These are phyloP conservation scores for Merluccius polli DNA, from an alignment of 2,797 vertebrate genomes.

Conservation along the genomic window DNA sequence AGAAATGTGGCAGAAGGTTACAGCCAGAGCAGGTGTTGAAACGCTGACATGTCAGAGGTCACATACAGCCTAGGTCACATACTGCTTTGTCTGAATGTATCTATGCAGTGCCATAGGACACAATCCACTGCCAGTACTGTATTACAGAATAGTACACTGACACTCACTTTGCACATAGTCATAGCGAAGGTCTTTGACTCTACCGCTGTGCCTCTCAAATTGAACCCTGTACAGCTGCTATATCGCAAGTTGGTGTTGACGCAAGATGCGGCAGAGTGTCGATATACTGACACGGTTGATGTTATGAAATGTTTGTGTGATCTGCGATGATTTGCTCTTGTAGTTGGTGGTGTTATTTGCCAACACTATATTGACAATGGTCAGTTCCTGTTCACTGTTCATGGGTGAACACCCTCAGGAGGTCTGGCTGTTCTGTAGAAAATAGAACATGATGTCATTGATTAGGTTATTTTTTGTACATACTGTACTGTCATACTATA, in stretches of 20 bases:
- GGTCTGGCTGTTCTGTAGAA: conserved; percentile 15
- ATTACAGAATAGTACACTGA: conserved; percentile 24
- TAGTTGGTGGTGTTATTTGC: neutral
- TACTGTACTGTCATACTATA: conserved; percentile 17
- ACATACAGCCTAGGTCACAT: neutral
- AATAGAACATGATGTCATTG: conserved; percentile 16
- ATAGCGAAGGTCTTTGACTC: too few relatives aligned
- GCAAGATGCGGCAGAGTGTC: conserved; percentile 14
- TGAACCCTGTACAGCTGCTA: conserved; percentile 10
- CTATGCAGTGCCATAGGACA: conserved; percentile 13
- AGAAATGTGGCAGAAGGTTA: too few relatives aligned
- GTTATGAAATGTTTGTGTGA: conserved; percentile 16
- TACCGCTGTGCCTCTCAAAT: too few relatives aligned
- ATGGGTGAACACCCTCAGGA: conserved; percentile 9
- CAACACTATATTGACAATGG: conserved; percentile 10
- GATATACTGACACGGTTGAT: conserved; percentile 22
- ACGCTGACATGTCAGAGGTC: too few relatives aligned
- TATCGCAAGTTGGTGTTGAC: conserved; percentile 8
- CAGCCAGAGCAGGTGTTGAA: too few relatives aligned
- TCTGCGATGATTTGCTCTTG: neutral
- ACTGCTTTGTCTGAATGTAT: conserved; percentile 16
- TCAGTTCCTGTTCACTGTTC: conserved; percentile 12
- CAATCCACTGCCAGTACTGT: conserved; percentile 18
- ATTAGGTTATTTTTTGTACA: conserved; percentile 17
- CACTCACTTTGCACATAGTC: conserved; percentile 12